Conservation (phyloP, 2,888 invertebrate species). For the Sicus ferrugineus region DNA sequence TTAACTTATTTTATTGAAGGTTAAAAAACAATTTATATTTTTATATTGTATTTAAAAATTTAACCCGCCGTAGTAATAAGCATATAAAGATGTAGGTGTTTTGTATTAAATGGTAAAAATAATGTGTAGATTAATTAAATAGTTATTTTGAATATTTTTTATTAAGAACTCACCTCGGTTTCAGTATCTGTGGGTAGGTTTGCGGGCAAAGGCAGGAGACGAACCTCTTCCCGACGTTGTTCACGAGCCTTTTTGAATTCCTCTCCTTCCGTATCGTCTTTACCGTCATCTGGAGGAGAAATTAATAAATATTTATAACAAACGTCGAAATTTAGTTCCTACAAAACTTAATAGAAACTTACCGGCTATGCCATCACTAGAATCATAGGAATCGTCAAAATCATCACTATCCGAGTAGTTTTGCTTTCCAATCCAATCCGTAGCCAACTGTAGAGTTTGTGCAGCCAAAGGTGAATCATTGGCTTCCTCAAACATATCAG, state of each 20-base stretch:
- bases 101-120: slow-evolving; percentile 38
- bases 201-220: slow-evolving; percentile 70
- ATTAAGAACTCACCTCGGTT: slow-evolving; percentile 72
- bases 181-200: slow-evolving; percentile 73
- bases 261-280: slow-evolving; percentile 78
- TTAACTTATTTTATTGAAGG: slow-evolving; percentile 31
- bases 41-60: slow-evolving; percentile 35
- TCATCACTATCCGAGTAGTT: slow-evolving; percentile 66
- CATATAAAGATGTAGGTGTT: slow-evolving; percentile 36
- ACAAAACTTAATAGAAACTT: slow-evolving; percentile 21
- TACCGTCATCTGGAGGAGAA: slow-evolving; percentile 69
- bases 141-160: slow-evolving; percentile 31
- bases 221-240: slow-evolving; percentile 73
- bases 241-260: slow-evolving; percentile 73
- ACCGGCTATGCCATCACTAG: slow-evolving; percentile 64
- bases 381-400: slow-evolving; percentile 64
- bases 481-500: slow-evolving; percentile 74
- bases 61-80: slow-evolving; percentile 52
- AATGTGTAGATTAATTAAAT: slow-evolving; percentile 45
- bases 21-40: slow-evolving; percentile 12
- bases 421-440: slow-evolving; percentile 72
- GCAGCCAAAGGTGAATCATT: slow-evolving; percentile 68
- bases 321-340: neutral
- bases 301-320: too few species aligned
- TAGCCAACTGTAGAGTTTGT: slow-evolving; percentile 74